These are phyloP conservation scores for Dendropsophus ebraccatus DNA, from an alignment of 2,113 vertebrate species.

Conservation along the genomic window DNA sequence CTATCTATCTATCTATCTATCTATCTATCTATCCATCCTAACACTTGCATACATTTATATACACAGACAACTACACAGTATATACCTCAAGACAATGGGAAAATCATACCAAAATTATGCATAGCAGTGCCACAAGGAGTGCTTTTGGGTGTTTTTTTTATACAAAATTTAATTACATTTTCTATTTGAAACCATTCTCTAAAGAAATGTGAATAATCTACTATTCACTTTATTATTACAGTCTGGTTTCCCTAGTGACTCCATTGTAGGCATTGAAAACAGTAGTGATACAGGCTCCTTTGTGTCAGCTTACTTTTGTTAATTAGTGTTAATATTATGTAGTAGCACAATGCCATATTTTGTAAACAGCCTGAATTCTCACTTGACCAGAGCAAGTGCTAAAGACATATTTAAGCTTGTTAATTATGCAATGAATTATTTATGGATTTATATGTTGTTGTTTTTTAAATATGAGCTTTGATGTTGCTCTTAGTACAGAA, in stretches of 20 bases:
- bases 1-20: not conserved
- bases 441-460: not conserved
- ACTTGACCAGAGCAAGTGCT: conserved; percentile 23
- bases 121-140: conserved; percentile 67
- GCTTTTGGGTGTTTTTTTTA: conserved; percentile 69
- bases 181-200: conserved; percentile 70
- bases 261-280: conserved; percentile 60
- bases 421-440: not conserved
- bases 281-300: conserved; percentile 63
- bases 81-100: not conserved
- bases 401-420: not conserved
- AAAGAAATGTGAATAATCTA: conserved; percentile 69
- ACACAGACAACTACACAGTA: not conserved
- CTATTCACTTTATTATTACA: conserved; percentile 63
- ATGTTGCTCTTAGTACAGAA: not conserved
- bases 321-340: conserved; percentile 60
- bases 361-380: conserved; percentile 61
- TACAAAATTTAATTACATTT: conserved; percentile 72
- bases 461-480: not conserved
- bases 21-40: not conserved
- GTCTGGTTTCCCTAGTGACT: conserved; percentile 63
- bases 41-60: not conserved
- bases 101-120: conserved; percentile 63
- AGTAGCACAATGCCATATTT: conserved; percentile 61
- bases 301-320: conserved; percentile 57